Evolutionary conservation across 2,888 invertebrate species (phyloP), one percentile per base, ranked within the genome.

Genomic region (Leucozona laternaria): DNA sequence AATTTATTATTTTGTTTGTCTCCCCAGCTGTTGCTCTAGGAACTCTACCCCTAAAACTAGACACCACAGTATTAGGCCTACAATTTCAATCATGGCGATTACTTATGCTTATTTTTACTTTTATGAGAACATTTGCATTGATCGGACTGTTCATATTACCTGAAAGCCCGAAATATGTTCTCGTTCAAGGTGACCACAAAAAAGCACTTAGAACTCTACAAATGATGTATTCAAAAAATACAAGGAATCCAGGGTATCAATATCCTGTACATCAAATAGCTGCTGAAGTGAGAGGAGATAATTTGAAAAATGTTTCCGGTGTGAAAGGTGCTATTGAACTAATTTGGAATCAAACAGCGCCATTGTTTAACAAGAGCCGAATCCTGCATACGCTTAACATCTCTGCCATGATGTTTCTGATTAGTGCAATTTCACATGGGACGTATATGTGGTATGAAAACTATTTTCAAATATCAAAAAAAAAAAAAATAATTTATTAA

Each of bases 91-190:
- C 97, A 0, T 97, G 97, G 97, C 93, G 97, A 6, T 90, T 97
- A 5, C 94, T 96, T 78, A 91, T 97, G 3, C 93, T 96, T 0
- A 91, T 95, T 0, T 94, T 96, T 79, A 94, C 95, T 0, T 53
- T 96, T 2, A 95, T 97, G 0, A 95, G 95, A 89, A 89, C 95
- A 0, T 72, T 95, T 0, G 94, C 95, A 0, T 94, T 95, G 0
- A 53, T 95, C 0, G 93, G 95, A 17, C 92, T 95, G 15, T 90
- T 93, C 8, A 93, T 93, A 58, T 93, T 95, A 13, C 96, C 97
- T 0, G 97, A 97, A 90, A 97, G 96, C 84, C 97, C 97, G 0
- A 96, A 96, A 91, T 97, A 95, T 91, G 92, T 95, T 48, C 93
- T 95, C 43, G 94, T 95, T 0, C 94, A 94, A 68, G 95, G 95